Evolutionary conservation across 2,797 vertebrate species (phyloP), one percentile per base, ranked within the genome.

Genomic region (Mormyrops attenuatus): DNA sequence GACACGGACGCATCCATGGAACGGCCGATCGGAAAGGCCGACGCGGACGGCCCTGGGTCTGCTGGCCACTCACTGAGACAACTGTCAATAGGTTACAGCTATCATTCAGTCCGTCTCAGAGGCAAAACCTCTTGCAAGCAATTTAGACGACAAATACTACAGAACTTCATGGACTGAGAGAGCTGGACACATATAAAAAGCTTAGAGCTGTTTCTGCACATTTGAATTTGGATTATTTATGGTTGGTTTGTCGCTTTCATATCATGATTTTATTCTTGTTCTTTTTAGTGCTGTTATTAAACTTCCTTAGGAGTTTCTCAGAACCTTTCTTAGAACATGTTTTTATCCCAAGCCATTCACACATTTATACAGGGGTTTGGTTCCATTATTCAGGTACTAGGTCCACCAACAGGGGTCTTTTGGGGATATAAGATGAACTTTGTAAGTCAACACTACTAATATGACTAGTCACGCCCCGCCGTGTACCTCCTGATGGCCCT

Each of bases 401-500:
- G 77, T 47, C 77, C 41, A 11, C 2, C 77, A 47, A 6, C 17
- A 20, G 41, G 17, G 73, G 34, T 47, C 73, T 80, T 44, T n/a
- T 20, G 15, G 38, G 38, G 38, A 47, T 80, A 80, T 3, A 44
- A 47, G 41, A 47, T 47, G 38, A 80, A 9, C 73, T 17, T 73
- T 34, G 30, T 73, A 38, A 38, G 13, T 73, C 1, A 77, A 77
- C 15, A 3, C 34, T 77, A 38, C 30, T n/a, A n/a, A 20, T 15
- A 6, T 80, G 8, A 22, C 6, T 5, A 6, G 84, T 44, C 84
- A 15, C 0, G 22, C 22, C 44, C 82, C 4, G 6, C 26, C 1
- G 7, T 0, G 5, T 92, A 99, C 99, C 97, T 99, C 98, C 92
- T 99, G 98, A 69, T 95, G 97, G 77, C 98, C 99, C 93, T 98